Conservation (phyloP, 2,888 invertebrate genomes). For the Drosophila nr. perissopoda region DNA sequence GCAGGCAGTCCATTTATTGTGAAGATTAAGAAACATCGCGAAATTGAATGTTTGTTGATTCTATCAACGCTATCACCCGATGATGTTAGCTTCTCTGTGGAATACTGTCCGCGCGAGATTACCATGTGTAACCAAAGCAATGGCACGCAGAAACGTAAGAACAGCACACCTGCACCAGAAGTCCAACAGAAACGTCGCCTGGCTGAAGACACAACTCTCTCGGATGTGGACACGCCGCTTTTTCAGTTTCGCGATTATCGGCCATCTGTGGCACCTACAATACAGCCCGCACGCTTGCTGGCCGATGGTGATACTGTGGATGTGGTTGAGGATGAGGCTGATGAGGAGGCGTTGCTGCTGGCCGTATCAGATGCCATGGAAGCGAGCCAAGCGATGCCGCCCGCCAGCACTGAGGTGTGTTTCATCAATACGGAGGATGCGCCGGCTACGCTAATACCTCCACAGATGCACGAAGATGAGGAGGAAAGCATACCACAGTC, state of each 20-base stretch:
- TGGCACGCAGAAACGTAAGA: slow-evolving; percentile 61
- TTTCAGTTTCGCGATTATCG: slow-evolving; percentile 60
- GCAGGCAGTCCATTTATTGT: slow-evolving; percentile 92
- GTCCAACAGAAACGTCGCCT: slow-evolving; percentile 50
- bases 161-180: slow-evolving; percentile 37
- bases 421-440: slow-evolving; percentile 60
- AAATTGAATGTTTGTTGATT: slow-evolving; percentile 92
- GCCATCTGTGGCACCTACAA: slow-evolving; percentile 50
- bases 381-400: slow-evolving; percentile 35
- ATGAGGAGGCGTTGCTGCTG: slow-evolving; percentile 59
- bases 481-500: slow-evolving; percentile 82
- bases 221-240: slow-evolving; percentile 39
- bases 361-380: slow-evolving; percentile 62
- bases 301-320: slow-evolving; percentile 54
- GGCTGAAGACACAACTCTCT: slow-evolving; percentile 57
- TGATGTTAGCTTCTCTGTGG: slow-evolving; percentile 81
- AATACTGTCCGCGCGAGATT: slow-evolving; percentile 66
- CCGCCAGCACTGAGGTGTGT: slow-evolving; percentile 57
- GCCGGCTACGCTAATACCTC: slow-evolving; percentile 8
- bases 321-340: slow-evolving; percentile 45
- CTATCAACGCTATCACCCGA: slow-evolving; percentile 87
- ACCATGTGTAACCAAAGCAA: slow-evolving; percentile 29
- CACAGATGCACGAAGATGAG: slow-evolving; percentile 5
- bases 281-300: slow-evolving; percentile 61
- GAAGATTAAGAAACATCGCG: slow-evolving; percentile 89